Conservation (phyloP, 2,797 vertebrate species). For the Sebastes minor region DNA sequence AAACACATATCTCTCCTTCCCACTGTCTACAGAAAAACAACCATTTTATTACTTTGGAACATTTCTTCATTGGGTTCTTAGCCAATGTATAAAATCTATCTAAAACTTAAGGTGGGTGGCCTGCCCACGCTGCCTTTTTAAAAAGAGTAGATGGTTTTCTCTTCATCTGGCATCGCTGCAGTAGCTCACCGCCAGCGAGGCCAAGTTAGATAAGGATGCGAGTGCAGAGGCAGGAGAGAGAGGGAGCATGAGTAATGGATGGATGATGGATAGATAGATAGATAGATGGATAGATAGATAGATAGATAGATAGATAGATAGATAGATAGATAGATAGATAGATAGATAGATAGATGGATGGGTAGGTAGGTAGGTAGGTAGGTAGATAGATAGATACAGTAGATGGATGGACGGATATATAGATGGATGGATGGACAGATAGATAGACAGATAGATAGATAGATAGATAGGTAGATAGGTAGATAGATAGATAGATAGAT, state of each 20-base stretch:
- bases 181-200: constrained; percentile 43
- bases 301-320: no score
- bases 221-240: constrained; percentile 62
- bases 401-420: fast-evolving
- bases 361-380: neutral
- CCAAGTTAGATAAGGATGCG: constrained; percentile 65
- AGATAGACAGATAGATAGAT: no score
- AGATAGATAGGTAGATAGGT: neutral
- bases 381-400: neutral
- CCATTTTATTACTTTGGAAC: constrained; percentile 21
- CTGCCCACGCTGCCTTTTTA: constrained; percentile 59
- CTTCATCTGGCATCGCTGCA: constrained; percentile 61
- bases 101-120: constrained; percentile 66
- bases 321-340: no score
- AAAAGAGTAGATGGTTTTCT: constrained; percentile 62
- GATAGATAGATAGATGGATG: fast-evolving
- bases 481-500: neutral
- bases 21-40: constrained; percentile 23
- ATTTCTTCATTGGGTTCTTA: constrained; percentile 39
- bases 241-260: constrained; percentile 15
- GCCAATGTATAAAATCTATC: constrained; percentile 53
- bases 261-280: neutral
- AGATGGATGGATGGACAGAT: no score
- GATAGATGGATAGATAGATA: no score
- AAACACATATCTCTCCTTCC: neutral